Percentiles rank a stretch among this genome's conserved stretches.
These are phyloP conservation scores for Octopus sinensis DNA, from an alignment of 1,140 invertebrate species.

Conservation along the genomic window DNA sequence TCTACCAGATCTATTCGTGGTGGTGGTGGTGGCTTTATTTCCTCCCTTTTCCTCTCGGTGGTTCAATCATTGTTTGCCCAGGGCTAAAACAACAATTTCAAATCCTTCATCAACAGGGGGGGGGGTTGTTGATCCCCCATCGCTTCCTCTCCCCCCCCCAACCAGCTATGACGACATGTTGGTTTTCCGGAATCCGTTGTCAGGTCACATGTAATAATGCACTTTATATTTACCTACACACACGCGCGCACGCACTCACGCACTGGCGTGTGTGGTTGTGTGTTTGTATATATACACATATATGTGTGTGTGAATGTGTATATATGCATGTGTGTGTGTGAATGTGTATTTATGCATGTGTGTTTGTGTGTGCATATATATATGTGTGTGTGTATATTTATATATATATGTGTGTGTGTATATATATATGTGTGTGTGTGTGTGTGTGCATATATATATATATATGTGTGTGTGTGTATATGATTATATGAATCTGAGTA, in stretches of 20 bases:
- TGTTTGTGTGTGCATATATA: background rate
- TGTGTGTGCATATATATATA: background rate
- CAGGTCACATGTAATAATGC: too few relatives aligned
- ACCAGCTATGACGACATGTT: too few relatives aligned
- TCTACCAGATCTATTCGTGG: too few relatives aligned
- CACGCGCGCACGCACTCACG: background rate
- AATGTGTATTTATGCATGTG: background rate
- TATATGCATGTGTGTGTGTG: background rate
- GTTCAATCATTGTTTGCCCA: too few relatives aligned
- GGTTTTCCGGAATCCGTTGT: too few relatives aligned
- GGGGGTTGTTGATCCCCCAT: too few relatives aligned
- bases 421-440: background rate
- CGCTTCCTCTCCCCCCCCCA: too few relatives aligned
- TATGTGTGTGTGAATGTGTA: background rate
- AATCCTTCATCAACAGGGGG: too few relatives aligned
- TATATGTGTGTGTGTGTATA: background rate
- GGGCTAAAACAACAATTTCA: too few relatives aligned
- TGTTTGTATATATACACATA: background rate
- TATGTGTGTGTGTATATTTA: background rate
- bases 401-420: background rate
- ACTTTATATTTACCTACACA: background rate
- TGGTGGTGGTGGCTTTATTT: too few relatives aligned
- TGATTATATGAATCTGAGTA: background rate
- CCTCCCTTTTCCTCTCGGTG: too few relatives aligned
- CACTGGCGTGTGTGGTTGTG: background rate